Evolutionary conservation across 1,140 invertebrate species (phyloP).

Genomic region (Meloidogyne hapla): DNA sequence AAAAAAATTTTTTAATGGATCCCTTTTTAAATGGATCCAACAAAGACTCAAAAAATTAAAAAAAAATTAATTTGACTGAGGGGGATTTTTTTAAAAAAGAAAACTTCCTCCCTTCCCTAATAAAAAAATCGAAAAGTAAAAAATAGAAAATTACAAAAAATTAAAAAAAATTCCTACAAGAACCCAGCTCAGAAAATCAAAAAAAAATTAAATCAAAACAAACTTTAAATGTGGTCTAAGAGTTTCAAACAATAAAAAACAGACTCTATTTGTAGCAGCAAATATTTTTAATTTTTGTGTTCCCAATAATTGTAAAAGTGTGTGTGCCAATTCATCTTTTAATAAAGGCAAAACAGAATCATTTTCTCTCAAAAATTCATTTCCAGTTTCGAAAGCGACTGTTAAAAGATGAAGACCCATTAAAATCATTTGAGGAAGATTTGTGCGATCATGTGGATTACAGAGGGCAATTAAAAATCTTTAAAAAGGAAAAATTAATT

Average conservation of each 20-base stretch:
- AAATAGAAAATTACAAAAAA: no score
- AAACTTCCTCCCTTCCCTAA: no score
- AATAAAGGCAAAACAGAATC: conserved; percentile 78
- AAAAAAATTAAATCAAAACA: conserved; percentile 10
- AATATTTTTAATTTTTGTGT: conserved; percentile 84
- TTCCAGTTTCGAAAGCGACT: conserved; percentile 86
- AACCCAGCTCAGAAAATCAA: no score
- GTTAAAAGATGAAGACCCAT: conserved; percentile 85
- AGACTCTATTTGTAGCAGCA: conserved; percentile 81
- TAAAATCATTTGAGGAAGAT: conserved; percentile 88
- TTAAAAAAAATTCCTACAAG: no score
- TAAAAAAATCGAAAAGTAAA: no score
- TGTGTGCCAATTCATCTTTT: conserved; percentile 87
- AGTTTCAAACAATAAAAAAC: conserved; percentile 89
- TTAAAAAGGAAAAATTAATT: conserved; percentile 17
- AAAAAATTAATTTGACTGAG: no score
- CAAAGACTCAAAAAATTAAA: no score
- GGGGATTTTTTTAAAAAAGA: no score
- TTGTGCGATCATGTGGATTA: conserved; percentile 82
- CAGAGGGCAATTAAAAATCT: conserved; percentile 85
- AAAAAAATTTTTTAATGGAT: no score
- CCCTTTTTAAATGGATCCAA: no score
- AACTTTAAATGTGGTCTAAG: conserved; percentile 82
- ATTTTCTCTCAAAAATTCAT: conserved; percentile 78
- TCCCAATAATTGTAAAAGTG: conserved; percentile 82